A percentile compares a stretch with the other conserved stretches of the same genome.
Evolutionary conservation across 2,888 invertebrate species (phyloP).

Genomic region (Agrotis clavis): DNA sequence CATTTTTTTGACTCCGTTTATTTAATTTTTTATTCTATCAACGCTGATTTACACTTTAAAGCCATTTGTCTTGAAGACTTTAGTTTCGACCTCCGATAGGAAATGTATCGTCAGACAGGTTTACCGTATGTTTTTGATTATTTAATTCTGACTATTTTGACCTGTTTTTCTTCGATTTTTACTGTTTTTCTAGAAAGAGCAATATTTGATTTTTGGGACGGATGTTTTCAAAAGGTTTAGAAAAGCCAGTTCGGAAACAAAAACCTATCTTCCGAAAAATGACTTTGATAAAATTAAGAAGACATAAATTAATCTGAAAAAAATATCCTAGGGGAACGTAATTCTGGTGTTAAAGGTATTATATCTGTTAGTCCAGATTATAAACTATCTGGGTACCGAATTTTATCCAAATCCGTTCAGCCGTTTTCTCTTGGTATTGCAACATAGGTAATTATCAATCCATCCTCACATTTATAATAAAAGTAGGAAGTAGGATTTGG

Average conservation of each 20-base stretch:
- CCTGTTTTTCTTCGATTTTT: conserved; percentile 25
- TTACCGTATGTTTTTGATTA: conserved; percentile 29
- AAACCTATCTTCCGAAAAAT: no score
- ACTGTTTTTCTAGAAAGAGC: conserved; percentile 23
- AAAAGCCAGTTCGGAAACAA: neutral
- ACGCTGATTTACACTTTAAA: conserved; percentile 39
- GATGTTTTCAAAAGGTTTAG: neutral
- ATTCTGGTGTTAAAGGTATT: no score
- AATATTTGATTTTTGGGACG: neutral
- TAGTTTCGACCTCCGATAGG: conserved; percentile 32
- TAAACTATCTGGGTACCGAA: no score
- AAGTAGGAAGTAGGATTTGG: no score
- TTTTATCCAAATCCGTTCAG: no score
- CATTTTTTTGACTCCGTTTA: conserved; percentile 53
- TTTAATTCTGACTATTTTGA: conserved; percentile 36
- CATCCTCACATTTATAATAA: no score
- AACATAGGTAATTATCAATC: no score
- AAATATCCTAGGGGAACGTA: no score
- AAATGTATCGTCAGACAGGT: conserved; percentile 46
- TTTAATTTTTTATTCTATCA: conserved; percentile 53
- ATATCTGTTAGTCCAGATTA: no score
- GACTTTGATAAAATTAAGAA: no score
- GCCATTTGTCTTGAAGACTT: conserved; percentile 39
- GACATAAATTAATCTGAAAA: no score
- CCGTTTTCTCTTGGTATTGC: no score